These are phyloP conservation scores for Sclerurus mexicanus DNA, from an alignment of 2,113 vertebrate genomes.

Conservation along the genomic window DNA sequence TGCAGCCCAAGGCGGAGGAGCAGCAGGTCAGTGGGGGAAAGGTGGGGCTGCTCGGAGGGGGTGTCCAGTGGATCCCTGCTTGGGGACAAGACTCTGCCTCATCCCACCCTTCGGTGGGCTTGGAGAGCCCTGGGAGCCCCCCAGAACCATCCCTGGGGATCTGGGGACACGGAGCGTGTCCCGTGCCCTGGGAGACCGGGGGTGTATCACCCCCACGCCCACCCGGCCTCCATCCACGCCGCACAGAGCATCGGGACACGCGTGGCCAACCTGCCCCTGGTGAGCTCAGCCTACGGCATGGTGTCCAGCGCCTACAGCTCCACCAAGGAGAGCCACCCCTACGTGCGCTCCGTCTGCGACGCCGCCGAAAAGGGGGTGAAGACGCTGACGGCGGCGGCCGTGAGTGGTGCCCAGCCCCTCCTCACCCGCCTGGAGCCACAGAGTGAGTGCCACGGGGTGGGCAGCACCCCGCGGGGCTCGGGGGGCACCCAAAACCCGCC, in stretches of 20 bases:
- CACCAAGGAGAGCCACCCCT: conserved; percentile 79
- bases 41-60: background rate
- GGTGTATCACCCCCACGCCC: background rate
- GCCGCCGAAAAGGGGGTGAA: conserved; percentile 77
- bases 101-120: background rate
- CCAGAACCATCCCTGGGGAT: background rate
- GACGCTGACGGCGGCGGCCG: conserved; percentile 53
- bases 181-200: no score
- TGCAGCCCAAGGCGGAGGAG: background rate
- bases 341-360: conserved; percentile 80
- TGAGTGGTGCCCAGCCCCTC: conserved; percentile 84
- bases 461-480: background rate
- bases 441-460: conserved; percentile 68
- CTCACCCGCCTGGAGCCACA: conserved; percentile 86
- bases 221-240: background rate
- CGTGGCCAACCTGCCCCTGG: conserved; percentile 79
- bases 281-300: conserved; percentile 77
- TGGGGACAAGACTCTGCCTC: background rate
- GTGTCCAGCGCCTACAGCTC: background rate
- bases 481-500: background rate
- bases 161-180: accelerated
- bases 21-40: background rate
- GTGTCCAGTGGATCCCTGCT: background rate
- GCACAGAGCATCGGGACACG: conserved; percentile 71
- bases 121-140: accelerated